Conservation (phyloP, 2,113 vertebrate species). For the Entelurus aequoreus region DNA sequence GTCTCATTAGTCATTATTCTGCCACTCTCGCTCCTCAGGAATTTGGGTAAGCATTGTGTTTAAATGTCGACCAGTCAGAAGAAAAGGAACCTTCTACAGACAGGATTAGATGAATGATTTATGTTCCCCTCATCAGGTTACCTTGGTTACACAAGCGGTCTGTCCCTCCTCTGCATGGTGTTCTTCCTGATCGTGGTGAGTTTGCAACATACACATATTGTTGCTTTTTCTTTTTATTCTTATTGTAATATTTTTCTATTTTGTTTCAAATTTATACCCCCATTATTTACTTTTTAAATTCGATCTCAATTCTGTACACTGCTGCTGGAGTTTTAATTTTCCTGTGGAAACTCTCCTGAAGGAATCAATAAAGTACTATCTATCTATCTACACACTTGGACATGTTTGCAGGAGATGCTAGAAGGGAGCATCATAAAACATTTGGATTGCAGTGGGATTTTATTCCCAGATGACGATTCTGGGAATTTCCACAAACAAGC, state of each 20-base stretch:
- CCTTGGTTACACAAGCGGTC: conserved; percentile 95
- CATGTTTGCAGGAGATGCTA: neutral
- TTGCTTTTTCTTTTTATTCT: no score
- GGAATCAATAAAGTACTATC: no score
- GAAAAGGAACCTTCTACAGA: neutral
- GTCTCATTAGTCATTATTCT: conserved; percentile 84
- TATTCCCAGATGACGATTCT: neutral
- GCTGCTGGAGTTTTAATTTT: no score
- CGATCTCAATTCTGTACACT: no score
- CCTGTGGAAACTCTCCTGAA: no score
- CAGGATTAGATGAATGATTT: neutral
- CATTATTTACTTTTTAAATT: no score
- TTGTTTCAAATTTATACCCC: no score
- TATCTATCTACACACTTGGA: no score
- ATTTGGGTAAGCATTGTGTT: conserved; percentile 80
- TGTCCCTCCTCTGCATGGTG: conserved; percentile 95
- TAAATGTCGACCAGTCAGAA: neutral
- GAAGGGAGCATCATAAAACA: neutral
- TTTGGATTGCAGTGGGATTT: neutral
- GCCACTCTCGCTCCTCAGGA: conserved; percentile 88
- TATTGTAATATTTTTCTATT: no score
- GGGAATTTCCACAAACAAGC: no score
- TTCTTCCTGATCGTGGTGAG: conserved; percentile 98
- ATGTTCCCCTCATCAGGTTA: conserved; percentile 73
- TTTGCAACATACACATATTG: conserved; percentile 18